Evolutionary conservation across 30 jellyfish, hydroid and myxozoan species (phyloP).

Genomic region (Rhopilema esculentum): DNA sequence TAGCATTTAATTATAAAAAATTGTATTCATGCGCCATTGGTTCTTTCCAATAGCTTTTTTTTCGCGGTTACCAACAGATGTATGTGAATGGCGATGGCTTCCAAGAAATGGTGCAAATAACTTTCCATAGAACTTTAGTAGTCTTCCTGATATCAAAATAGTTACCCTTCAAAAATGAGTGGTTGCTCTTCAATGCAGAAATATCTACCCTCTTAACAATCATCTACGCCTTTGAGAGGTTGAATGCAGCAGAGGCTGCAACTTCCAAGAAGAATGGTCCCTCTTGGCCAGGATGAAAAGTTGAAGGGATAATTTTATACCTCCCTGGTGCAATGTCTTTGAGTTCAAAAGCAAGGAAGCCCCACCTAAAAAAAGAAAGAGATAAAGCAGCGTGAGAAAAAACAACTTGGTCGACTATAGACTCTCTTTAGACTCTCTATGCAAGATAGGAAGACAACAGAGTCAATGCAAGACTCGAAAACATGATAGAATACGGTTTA

Average conservation of each 20-base stretch:
- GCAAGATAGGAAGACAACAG: no score
- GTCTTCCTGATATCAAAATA: no score
- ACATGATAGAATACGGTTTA: no score
- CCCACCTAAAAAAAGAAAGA: conserved; percentile 74
- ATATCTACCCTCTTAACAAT: not conserved
- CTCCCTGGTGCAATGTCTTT: conserved; percentile 85
- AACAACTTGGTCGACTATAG: not conserved
- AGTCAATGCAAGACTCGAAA: no score
- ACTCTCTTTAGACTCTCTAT: no score
- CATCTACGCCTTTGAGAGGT: conserved; percentile 42
- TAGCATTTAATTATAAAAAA: no score
- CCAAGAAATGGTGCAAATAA: no score
- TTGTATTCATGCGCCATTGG: no score
- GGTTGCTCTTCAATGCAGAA: not conserved
- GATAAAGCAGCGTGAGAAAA: not conserved
- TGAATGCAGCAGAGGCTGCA: conserved; percentile 97
- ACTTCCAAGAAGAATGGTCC: conserved; percentile 96
- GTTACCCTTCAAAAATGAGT: not conserved
- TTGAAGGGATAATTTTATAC: conserved; percentile 86
- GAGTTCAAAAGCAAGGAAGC: conserved; percentile 91
- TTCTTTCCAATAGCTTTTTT: no score
- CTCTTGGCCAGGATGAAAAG: conserved; percentile 92
- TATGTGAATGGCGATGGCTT: no score
- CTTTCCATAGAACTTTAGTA: no score
- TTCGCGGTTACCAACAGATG: no score